Percentiles rank a stretch among this genome's conserved stretches.
Conservation (phyloP, 2,888 invertebrate species). For the Ectemnius cavifrons region DNA sequence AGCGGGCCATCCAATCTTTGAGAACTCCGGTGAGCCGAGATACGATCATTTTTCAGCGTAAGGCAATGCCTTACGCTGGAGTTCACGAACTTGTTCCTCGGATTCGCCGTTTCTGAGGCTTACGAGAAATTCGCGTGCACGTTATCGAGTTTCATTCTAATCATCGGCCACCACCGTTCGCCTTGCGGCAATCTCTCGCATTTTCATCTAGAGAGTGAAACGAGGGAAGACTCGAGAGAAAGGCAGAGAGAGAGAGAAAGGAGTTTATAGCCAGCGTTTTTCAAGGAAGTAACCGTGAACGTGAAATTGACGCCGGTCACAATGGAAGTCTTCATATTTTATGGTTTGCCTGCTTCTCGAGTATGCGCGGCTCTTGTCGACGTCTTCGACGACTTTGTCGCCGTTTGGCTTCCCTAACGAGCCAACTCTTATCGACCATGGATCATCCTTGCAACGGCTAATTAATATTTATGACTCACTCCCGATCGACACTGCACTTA, state of each 20-base stretch:
- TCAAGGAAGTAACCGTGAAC: slow-evolving; percentile 37
- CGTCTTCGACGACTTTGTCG: slow-evolving; percentile 7
- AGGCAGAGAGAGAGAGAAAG: slow-evolving; percentile 2
- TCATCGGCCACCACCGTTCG: slow-evolving; percentile 19
- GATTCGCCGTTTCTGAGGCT: slow-evolving; percentile 32
- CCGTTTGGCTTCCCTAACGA: slow-evolving; percentile 45
- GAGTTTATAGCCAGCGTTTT: slow-evolving; percentile 31
- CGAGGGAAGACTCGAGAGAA: background rate
- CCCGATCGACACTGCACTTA: slow-evolving; percentile 56
- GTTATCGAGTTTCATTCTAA: slow-evolving; percentile 47
- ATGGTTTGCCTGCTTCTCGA: slow-evolving; percentile 31
- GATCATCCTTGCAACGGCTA: slow-evolving; percentile 49
- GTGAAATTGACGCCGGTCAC: slow-evolving; percentile 39
- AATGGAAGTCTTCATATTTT: slow-evolving; percentile 39
- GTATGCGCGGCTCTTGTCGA: slow-evolving; percentile 23
- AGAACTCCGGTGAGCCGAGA: slow-evolving; percentile 35
- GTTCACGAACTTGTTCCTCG: slow-evolving; percentile 34
- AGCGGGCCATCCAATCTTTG: slow-evolving; percentile 19
- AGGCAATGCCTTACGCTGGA: slow-evolving; percentile 12
- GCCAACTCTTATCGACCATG: slow-evolving; percentile 44
- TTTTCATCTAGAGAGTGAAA: background rate
- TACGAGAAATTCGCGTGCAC: slow-evolving; percentile 34
- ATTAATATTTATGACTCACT: slow-evolving; percentile 67
- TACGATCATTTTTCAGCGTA: slow-evolving; percentile 32
- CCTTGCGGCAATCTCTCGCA: slow-evolving; percentile 1